Percentiles rank a stretch among this genome's conserved stretches.
phyloP scores from a whole-genome alignment of 2,888 invertebrate genomes.

The Epistrophe grossulariae region DNA sequence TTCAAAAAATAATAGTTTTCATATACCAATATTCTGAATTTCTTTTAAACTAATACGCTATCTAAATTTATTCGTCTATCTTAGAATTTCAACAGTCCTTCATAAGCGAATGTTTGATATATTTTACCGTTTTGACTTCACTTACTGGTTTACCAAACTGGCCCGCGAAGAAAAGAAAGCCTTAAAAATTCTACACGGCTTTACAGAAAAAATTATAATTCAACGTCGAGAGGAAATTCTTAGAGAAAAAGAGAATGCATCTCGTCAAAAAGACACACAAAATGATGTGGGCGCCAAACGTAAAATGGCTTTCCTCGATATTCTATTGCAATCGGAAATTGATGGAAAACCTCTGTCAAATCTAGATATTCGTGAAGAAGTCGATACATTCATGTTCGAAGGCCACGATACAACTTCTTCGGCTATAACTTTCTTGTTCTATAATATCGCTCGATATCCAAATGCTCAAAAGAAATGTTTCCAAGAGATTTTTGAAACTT shows the following conservation, averaged over 20 bases:
- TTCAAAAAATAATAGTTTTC: too few relatives aligned
- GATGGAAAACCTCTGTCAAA: constrained; percentile 86
- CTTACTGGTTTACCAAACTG: constrained; percentile 85
- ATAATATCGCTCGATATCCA: constrained; percentile 84
- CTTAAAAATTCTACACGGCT: constrained; percentile 84
- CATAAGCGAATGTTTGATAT: constrained; percentile 83
- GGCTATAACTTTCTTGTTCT: constrained; percentile 85
- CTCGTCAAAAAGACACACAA: constrained; percentile 75
- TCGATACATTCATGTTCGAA: constrained; percentile 91
- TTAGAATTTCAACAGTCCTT: constrained; percentile 81
- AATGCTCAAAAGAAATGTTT: constrained; percentile 84
- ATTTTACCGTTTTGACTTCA: constrained; percentile 80
- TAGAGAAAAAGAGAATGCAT: constrained; percentile 69
- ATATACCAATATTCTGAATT: too few relatives aligned
- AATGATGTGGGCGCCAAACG: constrained; percentile 85
- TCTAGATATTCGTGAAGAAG: constrained; percentile 87
- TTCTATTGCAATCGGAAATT: constrained; percentile 86
- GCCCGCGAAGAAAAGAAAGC: constrained; percentile 85
- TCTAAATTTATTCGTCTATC: background rate
- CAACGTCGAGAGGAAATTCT: constrained; percentile 83
- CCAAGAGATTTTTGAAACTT: constrained; percentile 83
- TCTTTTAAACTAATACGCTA: background rate
- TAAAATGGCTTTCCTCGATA: constrained; percentile 88
- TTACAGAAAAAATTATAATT: constrained; percentile 85
- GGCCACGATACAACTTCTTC: constrained; percentile 85